These are phyloP conservation scores for Caretta caretta DNA, from an alignment of 2,113 vertebrate species.

Conservation along the genomic window DNA sequence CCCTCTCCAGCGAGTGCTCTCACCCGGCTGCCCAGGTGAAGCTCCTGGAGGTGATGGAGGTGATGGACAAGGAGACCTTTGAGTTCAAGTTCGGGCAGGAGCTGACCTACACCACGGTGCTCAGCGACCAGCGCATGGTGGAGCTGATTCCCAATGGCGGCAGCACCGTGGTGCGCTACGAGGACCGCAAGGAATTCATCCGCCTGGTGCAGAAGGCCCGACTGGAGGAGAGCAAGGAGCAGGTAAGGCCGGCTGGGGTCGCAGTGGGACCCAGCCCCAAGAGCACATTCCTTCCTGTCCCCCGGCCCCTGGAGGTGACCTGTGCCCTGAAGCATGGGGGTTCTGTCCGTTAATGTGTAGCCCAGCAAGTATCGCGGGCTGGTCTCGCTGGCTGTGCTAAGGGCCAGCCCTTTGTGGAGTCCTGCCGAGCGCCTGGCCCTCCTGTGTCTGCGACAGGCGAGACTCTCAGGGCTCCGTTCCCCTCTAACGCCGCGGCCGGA, in stretches of 20 bases:
- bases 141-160: constrained; percentile 91
- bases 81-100: constrained; percentile 97
- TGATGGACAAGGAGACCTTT: constrained; percentile 95
- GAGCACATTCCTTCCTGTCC: background rate
- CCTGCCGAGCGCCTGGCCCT: too few relatives aligned
- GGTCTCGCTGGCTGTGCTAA: too few relatives aligned
- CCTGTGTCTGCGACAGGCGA: too few relatives aligned
- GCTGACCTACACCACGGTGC: constrained; percentile 92
- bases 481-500: too few relatives aligned
- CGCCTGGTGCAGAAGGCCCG: constrained; percentile 91
- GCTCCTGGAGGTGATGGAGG: constrained; percentile 95
- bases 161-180: constrained; percentile 85
- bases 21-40: constrained; percentile 85
- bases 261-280: background rate
- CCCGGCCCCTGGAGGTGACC: background rate
- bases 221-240: constrained; percentile 93
- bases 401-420: too few relatives aligned
- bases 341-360: background rate
- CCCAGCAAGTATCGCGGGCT: too few relatives aligned
- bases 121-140: constrained; percentile 90
- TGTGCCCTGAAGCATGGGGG: background rate
- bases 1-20: background rate
- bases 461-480: background rate
- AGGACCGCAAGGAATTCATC: constrained; percentile 92
- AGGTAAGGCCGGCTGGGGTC: constrained; percentile 78